Base-by-base conservation (phyloP, 2,113 vertebrate genomes). In the Cyprinus carpio region DNA sequence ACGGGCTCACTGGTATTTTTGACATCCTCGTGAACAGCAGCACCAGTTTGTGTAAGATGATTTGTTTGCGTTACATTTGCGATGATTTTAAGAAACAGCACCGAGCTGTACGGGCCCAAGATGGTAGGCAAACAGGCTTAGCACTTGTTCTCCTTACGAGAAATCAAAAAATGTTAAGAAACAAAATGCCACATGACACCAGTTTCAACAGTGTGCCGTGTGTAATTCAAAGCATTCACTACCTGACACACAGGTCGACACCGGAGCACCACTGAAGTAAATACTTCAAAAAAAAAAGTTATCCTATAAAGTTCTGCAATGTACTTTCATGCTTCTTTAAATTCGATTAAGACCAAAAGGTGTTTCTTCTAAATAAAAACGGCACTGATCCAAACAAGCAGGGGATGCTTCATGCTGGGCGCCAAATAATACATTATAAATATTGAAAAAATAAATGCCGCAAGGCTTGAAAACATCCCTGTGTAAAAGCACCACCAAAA, bases 401-500 rank as follows among this genome's bases (percentile, higher is more conserved):
- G 86, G 18, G 78, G 88, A 86, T 88, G 86, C 86, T 91, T 88
- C 87, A 91, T 91, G 90, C 87, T n/a, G 86, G 84, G 91, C 87
- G 76, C 92, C 92, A 71, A 88, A 87, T 88, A 87, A 90, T 64
- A 88, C 84, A 87, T 87, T 89, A 93, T 92, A 93, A 92, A 92
- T 91, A 93, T 79, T 75, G 89, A 86, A 92, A 90, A 49, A 91
- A 79, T 34, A 83, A 83, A 84, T 76, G 56, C 75, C 62, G 64
- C 79, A n/a, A 89, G 74, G 56, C 78, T 77, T 43, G 18, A 77
- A 87, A 81, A 92, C 83, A 88, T 94, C 92, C 92, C 93, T 88
- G 92, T 94, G 89, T 92, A 92, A 91, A 89, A 90, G 78, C 75
- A 95, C 92, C 95, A 95, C 93, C 93, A 91, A 90, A 89, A 91